Evolutionary conservation across 2,113 vertebrate genomes (phyloP), one percentile per base, ranked within the genome.

Genomic region (Aphyosemion australe): DNA sequence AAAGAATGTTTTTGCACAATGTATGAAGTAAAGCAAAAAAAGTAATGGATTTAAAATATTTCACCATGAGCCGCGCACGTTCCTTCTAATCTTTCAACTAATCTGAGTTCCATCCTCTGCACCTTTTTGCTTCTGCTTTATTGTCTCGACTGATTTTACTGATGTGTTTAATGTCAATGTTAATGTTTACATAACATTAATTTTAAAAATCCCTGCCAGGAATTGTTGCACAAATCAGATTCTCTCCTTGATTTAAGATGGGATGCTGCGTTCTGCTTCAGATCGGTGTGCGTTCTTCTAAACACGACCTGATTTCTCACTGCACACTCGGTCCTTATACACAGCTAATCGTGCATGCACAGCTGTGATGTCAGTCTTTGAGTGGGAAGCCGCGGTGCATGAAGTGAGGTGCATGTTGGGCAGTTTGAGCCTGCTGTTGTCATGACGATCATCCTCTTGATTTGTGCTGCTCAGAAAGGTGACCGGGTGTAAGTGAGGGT

Each of bases 301-400:
- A 64, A 45, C 64, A 26, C 74, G 47, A 77, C 63, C 67, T 74
- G 55, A 71, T 81, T 78, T 76, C 63, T 82, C 63, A n/a, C 49
- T 58, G 71, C 76, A 62, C 77, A 76, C 60, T 76, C 37, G 49
- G 69, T 55, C 65, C 78, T 86, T 65, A 16, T 20, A 66, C 68
- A 75, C 78, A 77, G 79, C 76, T 75, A 51, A 54, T 84, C 46
- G 39, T 86, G 87, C 87, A 88, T 87, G 88, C 79, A 78, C 79
- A 85, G 83, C 83, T 85, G 83, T 83, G 79, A 82, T 86, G 80
- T 89, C 86, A 86, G 83, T 82, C 83, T 83, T 88, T 91, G 88
- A 83, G 86, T 85, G 79, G 83, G 87, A 79, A 83, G 82, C 59
- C 15, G 58, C 79, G 65, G 76, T 86, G 90, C 92, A 91, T 92